Percentiles rank a stretch among this genome's conserved stretches.
Evolutionary conservation across 2,797 vertebrate species (phyloP).

Genomic region (Bradypus variegatus): DNA sequence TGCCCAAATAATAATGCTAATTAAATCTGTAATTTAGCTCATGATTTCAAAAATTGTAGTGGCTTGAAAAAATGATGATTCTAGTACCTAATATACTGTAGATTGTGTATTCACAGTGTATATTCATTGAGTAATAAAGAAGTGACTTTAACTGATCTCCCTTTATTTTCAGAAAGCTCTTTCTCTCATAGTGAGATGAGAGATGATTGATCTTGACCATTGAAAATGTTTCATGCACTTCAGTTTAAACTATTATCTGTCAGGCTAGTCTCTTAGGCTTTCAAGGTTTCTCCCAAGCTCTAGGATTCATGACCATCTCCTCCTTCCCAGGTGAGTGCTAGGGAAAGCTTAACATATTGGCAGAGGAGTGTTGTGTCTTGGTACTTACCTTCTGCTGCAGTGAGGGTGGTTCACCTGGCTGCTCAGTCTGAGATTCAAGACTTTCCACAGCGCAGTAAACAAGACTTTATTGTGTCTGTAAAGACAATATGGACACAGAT

Average conservation of each 20-base stretch:
- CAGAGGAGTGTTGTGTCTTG: too few species aligned
- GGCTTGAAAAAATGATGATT: not conserved
- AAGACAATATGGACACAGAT: not conserved
- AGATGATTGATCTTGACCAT: not conserved
- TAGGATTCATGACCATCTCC: not conserved
- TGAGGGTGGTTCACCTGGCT: not conserved
- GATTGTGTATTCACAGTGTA: not conserved
- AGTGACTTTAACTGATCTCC: not conserved
- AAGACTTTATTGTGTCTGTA: not conserved
- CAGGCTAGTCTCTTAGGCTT: not conserved
- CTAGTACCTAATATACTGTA: not conserved
- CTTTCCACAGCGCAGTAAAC: not conserved
- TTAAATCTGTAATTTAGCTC: not conserved
- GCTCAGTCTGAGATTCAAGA: not conserved
- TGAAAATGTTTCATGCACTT: not conserved
- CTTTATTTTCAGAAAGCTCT: not conserved
- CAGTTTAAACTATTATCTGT: not conserved
- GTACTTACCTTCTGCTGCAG: not conserved
- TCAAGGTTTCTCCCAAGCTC: not conserved
- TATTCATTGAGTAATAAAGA: not conserved
- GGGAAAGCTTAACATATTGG: not conserved
- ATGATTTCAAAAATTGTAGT: not conserved
- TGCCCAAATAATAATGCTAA: not conserved
- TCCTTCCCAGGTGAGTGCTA: not conserved
- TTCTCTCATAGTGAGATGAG: not conserved